A percentile compares a stretch with the other conserved stretches of the same genome.
These are phyloP conservation scores for Tetramorium parvispinum DNA, from an alignment of 1,140 invertebrate genomes.

Conservation along the genomic window DNA sequence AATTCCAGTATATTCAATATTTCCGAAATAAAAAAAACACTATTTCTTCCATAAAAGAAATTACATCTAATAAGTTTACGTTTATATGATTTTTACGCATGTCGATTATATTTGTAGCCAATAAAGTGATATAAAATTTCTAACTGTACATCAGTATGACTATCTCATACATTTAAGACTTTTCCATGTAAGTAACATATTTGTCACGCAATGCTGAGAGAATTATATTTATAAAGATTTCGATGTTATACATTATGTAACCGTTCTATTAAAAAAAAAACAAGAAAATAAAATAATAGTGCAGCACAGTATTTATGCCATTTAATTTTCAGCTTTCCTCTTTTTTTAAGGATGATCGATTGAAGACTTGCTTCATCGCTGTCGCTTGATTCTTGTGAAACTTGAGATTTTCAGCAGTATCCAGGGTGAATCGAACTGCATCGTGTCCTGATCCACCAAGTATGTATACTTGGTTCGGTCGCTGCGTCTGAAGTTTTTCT, in stretches of 20 bases:
- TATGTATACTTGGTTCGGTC: constrained; percentile 99
- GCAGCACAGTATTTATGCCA: background rate
- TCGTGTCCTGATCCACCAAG: constrained; percentile 99
- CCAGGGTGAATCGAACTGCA: constrained; percentile 99
- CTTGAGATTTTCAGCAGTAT: constrained; percentile 94
- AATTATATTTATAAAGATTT: background rate
- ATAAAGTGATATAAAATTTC: background rate
- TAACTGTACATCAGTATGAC: background rate
- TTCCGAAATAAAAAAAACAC: background rate
- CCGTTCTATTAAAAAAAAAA: no score
- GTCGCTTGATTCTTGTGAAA: constrained; percentile 96
- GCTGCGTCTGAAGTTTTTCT: constrained; percentile 99
- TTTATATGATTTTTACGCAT: constrained; percentile 3
- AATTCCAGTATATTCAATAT: background rate
- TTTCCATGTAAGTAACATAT: background rate
- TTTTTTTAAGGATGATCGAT: constrained; percentile 93
- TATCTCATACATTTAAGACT: background rate
- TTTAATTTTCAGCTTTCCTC: constrained; percentile 86
- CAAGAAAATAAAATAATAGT: no score
- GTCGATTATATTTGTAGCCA: background rate
- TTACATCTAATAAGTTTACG: background rate
- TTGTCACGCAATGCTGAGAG: background rate
- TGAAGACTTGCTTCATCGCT: constrained; percentile 98
- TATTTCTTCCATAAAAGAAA: background rate
- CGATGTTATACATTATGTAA: background rate